Evolutionary conservation across 2,113 vertebrate genomes (phyloP).

Genomic region (Triplophysa rosa): DNA sequence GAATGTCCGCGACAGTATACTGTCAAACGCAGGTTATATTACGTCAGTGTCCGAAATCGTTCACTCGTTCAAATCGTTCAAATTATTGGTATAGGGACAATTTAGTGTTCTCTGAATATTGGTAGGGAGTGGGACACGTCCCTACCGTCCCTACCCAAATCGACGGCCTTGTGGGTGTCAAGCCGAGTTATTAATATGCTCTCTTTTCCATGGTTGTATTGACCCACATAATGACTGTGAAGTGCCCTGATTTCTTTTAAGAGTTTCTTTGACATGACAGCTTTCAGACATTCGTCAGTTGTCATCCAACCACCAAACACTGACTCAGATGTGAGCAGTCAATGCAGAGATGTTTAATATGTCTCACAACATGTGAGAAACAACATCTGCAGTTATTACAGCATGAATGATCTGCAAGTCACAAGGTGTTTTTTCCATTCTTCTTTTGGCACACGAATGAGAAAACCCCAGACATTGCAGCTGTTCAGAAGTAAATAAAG

Average conservation of each 20-base stretch:
- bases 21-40: no score
- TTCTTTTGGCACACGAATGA: slow-evolving; percentile 25
- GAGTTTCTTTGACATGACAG: slow-evolving; percentile 9
- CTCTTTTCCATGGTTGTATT: neutral
- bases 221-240: no score
- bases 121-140: no score
- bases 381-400: slow-evolving; percentile 46
- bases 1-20: no score
- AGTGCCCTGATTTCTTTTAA: slow-evolving; percentile 39
- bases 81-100: no score
- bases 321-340: neutral
- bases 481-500: slow-evolving; percentile 38
- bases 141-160: no score
- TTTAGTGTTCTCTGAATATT: no score
- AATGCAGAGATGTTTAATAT: neutral
- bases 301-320: neutral
- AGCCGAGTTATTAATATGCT: slow-evolving; percentile 38
- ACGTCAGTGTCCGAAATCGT: no score
- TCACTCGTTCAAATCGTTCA: no score
- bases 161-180: neutral
- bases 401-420: slow-evolving; percentile 43
- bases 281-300: neutral
- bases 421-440: slow-evolving; percentile 34
- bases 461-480: slow-evolving; percentile 37
- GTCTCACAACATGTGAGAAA: neutral